Base-by-base conservation (phyloP, 2,888 invertebrate species). In the Cerceris ruficornis region DNA sequence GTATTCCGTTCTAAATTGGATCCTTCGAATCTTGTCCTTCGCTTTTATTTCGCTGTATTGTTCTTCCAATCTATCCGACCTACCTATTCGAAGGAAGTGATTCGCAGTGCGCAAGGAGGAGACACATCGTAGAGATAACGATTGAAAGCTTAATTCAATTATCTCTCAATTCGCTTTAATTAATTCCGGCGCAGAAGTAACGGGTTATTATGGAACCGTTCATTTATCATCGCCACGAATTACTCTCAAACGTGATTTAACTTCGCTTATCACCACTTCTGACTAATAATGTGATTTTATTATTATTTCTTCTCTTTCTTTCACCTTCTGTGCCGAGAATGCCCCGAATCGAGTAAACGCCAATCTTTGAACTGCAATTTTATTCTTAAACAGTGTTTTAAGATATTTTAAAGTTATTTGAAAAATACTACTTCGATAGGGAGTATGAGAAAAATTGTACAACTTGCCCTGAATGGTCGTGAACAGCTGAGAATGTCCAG, bases 1-100 rank as follows among this genome's bases (percentile, higher is more conserved):
- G 74, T 80, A 77, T 80, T 74, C 70, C 79, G 66, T 55, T 79
- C 80, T 74, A 80, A 80, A 80, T 80, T 80, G 80, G 75, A 79
- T 80, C 80, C 75, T 79, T 65, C 79, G 68, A 79, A 70, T 80
- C 79, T 68, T 75, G 71, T 72, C 66, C 70, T 82, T 39, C 65
- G 68, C 72, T 75, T 75, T 67, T 67, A 70, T 78, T 77, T 78
- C 74, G 57, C 8, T 54, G 78, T 77, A 79, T 79, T 79, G 78
- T 79, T 77, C 78, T 77, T 72, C 68, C 77, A 77, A 77, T 77
- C 78, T 77, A 52, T 74, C 69, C 69, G 66, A 14, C 65, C 68
- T 60, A 72, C 68, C 72, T 28, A 69, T 79, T 79, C 46, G 62
- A 65, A 77, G 78, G 49, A 79, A 77, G 17, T 72, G 78, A 72